Evolutionary conservation across 2,888 invertebrate species (phyloP).

Genomic region (Athripsodes cinereus): DNA sequence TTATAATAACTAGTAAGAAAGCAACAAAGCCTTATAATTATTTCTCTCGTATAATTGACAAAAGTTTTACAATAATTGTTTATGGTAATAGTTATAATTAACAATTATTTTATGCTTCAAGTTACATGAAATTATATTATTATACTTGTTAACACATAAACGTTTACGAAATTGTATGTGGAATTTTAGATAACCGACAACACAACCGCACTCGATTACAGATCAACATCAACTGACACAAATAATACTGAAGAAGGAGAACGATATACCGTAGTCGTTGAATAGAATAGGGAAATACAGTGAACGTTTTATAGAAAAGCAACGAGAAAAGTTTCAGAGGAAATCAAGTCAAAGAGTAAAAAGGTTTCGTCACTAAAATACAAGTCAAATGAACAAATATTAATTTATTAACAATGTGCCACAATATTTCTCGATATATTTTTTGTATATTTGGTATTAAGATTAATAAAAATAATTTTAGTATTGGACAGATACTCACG

Average conservation of each 20-base stretch:
- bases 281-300: neutral
- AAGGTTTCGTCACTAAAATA: neutral
- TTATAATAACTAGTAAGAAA: too few species aligned
- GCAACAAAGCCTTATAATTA: too few species aligned
- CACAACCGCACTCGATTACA: neutral
- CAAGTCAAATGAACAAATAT: too few species aligned
- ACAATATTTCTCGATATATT: too few species aligned
- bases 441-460: too few species aligned
- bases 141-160: neutral
- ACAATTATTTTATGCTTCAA: neutral
- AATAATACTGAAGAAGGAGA: slow-evolving; percentile 1
- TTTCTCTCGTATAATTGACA: neutral
- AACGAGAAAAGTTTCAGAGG: neutral
- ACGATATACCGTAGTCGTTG: neutral
- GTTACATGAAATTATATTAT: neutral
- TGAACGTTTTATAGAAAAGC: neutral
- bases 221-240: neutral
- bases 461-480: too few species aligned
- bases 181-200: neutral
- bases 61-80: neutral
- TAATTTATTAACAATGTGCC: too few species aligned
- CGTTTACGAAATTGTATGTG: neutral
- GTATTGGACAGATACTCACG: too few species aligned
- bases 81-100: neutral
- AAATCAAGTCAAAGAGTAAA: neutral